phyloP scores from a whole-genome alignment of 2,797 vertebrate species.

The Brachyalestes nurse region DNA sequence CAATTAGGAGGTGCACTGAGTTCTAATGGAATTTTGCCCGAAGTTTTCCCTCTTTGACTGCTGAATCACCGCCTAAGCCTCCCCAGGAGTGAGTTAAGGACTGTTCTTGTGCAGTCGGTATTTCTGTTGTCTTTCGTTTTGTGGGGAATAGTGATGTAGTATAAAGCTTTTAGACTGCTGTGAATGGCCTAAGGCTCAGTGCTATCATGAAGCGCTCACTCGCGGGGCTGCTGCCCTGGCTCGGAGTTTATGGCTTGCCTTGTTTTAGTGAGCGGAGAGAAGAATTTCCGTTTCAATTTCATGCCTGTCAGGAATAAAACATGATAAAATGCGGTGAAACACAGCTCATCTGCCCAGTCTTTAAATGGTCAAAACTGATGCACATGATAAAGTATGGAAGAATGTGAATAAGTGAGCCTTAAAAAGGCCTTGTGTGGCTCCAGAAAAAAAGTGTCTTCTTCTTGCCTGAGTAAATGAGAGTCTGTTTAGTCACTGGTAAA shows the following conservation, averaged over 20 bases:
- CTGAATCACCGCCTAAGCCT: background rate
- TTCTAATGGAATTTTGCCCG: constrained; percentile 25
- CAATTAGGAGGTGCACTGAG: background rate
- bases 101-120: constrained; percentile 33
- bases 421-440: constrained; percentile 57
- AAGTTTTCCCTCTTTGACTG: background rate
- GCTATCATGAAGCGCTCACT: constrained; percentile 44
- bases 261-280: constrained; percentile 58
- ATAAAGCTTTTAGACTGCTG: constrained; percentile 45
- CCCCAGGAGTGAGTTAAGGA: background rate
- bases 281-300: constrained; percentile 66
- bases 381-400: constrained; percentile 54
- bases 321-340: constrained; percentile 63
- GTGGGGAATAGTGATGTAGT: constrained; percentile 46
- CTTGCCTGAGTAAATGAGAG: constrained; percentile 56
- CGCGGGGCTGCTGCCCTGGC: constrained; percentile 28
- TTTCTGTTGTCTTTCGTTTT: constrained; percentile 45
- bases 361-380: constrained; percentile 61
- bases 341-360: constrained; percentile 58
- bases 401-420: constrained; percentile 58
- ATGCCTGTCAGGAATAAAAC: constrained; percentile 65
- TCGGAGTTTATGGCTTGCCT: constrained; percentile 54
- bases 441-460: constrained; percentile 28
- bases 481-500: constrained; percentile 55
- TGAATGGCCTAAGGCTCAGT: constrained; percentile 44